These are phyloP conservation scores for Dissostichus mawsoni DNA, from an alignment of 2,113 vertebrate species.

Conservation along the genomic window DNA sequence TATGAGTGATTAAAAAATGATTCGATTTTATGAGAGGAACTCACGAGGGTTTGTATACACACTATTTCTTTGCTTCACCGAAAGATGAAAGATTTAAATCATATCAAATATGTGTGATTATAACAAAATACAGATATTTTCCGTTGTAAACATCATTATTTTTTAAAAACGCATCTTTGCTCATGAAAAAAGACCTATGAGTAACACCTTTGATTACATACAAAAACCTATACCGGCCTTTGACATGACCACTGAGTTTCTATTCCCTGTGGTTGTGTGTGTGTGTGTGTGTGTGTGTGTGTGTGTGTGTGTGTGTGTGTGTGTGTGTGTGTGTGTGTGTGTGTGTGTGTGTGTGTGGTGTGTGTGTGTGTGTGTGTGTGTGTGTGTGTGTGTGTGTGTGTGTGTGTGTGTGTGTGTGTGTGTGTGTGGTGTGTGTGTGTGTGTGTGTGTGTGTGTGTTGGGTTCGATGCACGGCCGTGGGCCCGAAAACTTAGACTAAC, in stretches of 20 bases:
- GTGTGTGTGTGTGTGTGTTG: background rate
- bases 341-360: background rate
- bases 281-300: background rate
- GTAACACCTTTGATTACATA: background rate
- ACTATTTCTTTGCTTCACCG: background rate
- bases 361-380: background rate
- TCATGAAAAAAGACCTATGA: background rate
- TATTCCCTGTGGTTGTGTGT: too few species aligned
- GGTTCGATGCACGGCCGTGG: too few species aligned
- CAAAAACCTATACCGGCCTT: background rate
- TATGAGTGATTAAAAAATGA: slow-evolving; percentile 1
- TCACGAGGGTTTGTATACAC: background rate
- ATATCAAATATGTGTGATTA: background rate
- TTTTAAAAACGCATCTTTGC: too few species aligned
- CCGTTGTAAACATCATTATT: background rate
- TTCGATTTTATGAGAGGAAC: slow-evolving; percentile 1
- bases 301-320: background rate
- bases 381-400: background rate
- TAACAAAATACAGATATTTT: background rate
- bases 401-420: background rate
- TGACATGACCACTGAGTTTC: too few species aligned
- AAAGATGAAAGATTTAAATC: background rate
- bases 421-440: background rate
- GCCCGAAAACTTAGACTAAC: too few species aligned
- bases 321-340: background rate